These are phyloP conservation scores for Anguilla rostrata DNA, from an alignment of 2,113 vertebrate species.

Conservation along the genomic window DNA sequence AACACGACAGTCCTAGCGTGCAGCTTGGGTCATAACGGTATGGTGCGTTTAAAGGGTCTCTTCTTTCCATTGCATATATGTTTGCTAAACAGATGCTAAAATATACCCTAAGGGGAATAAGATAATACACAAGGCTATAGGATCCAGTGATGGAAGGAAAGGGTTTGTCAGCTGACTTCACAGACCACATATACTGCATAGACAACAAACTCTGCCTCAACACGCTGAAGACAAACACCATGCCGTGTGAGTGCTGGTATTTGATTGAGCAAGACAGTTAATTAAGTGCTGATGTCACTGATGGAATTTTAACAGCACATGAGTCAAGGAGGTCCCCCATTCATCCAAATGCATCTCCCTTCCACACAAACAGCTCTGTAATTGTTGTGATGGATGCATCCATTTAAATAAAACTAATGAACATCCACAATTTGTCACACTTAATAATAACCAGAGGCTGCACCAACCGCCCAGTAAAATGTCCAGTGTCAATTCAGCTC, in stretches of 20 bases:
- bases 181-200: neutral
- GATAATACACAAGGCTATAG: neutral
- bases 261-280: neutral
- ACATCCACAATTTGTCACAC: neutral
- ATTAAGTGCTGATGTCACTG: neutral
- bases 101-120: neutral
- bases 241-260: neutral
- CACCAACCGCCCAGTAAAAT: no score
- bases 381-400: neutral
- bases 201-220: neutral
- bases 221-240: neutral
- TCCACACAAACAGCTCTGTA: neutral
- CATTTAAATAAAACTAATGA: neutral
- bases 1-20: neutral
- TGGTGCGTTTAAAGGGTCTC: neutral
- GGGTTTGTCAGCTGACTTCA: neutral
- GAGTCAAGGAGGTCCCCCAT: neutral
- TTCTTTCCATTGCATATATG: neutral
- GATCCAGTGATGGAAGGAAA: neutral
- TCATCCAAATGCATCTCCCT: neutral
- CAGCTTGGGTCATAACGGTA: neutral
- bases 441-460: neutral
- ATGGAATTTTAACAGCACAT: neutral
- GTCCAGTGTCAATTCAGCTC: no score
- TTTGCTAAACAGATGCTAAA: neutral